Percentiles rank a stretch among this genome's conserved stretches.
These are phyloP conservation scores for Odontophorus gujanensis DNA, from an alignment of 2,113 vertebrate genomes.

Conservation along the genomic window DNA sequence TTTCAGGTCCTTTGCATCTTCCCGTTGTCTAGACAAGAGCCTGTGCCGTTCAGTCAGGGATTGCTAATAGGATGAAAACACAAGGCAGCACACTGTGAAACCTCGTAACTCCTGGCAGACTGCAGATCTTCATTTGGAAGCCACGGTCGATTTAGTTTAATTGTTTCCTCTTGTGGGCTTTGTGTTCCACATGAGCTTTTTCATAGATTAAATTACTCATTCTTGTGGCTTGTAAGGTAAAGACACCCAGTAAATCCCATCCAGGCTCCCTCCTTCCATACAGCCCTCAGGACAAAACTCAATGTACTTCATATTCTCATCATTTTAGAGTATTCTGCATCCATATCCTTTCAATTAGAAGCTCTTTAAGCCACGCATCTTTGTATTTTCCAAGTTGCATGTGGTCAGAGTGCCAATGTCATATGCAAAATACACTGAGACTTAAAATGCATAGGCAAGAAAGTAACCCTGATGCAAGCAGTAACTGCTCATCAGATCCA, in stretches of 20 bases:
- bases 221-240: slow-evolving; percentile 30
- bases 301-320: background rate
- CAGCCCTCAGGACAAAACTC: background rate
- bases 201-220: background rate
- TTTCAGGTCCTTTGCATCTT: slow-evolving; percentile 94
- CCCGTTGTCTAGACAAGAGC: slow-evolving; percentile 88
- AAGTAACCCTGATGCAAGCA: background rate
- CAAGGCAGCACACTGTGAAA: slow-evolving; percentile 29
- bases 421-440: background rate
- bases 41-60: slow-evolving; percentile 87
- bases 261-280: background rate
- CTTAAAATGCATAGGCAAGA: rapidly evolving
- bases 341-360: background rate
- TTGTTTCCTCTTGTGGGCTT: slow-evolving; percentile 50
- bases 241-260: background rate
- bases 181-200: slow-evolving; percentile 10
- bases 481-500: background rate
- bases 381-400: background rate
- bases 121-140: slow-evolving; percentile 34
- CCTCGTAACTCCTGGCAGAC: background rate
- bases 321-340: background rate
- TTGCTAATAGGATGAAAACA: slow-evolving; percentile 71
- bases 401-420: background rate
- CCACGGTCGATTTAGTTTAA: slow-evolving; percentile 2
- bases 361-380: background rate